Evolutionary conservation across 2,113 vertebrate genomes (phyloP).

Genomic region (Hydropotes inermis): DNA sequence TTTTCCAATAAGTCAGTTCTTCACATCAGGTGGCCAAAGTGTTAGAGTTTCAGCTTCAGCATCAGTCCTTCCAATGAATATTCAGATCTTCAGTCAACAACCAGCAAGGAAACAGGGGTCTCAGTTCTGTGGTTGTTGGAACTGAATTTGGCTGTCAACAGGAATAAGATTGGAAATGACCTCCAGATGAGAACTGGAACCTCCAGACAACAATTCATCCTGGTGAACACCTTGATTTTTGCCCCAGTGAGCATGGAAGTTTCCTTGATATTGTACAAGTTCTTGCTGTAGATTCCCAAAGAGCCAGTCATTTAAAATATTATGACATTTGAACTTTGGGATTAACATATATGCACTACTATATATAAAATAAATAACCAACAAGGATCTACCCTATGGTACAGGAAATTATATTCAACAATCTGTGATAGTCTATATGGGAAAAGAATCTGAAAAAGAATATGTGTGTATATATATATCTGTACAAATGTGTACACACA

Average conservation of each 20-base stretch:
- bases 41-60: not conserved
- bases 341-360: not conserved
- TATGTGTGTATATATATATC: not conserved
- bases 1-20: not conserved
- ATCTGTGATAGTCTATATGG: not conserved
- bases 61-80: not conserved
- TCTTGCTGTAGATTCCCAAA: not conserved
- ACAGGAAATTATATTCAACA: not conserved
- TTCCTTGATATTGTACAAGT: not conserved
- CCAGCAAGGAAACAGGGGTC: not conserved
- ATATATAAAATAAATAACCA: not conserved
- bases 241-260: not conserved
- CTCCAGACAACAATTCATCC: not conserved
- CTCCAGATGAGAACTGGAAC: not conserved
- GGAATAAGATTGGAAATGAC: not conserved
- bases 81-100: not conserved
- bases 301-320: not conserved
- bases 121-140: not conserved
- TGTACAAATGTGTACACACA: too few species aligned
- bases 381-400: not conserved
- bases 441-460: not conserved
- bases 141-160: not conserved
- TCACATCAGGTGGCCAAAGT: not conserved
- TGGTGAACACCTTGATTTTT: not conserved
- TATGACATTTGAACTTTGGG: not conserved